Evolutionary conservation across 1,140 invertebrate genomes (phyloP).

Genomic region (Micrasema longulum): DNA sequence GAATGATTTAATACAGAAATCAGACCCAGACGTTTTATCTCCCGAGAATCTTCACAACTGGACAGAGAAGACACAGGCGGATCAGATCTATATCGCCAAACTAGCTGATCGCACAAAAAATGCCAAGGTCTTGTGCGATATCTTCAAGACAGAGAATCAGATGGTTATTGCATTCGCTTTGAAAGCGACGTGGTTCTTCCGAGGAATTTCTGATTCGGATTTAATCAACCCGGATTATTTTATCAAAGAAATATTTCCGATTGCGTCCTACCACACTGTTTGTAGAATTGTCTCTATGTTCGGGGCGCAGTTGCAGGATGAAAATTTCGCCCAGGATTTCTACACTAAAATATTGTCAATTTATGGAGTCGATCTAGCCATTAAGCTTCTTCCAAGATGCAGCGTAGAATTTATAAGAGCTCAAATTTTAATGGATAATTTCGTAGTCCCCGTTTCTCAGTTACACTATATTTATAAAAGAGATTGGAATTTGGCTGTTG

Average conservation of each 20-base stretch:
- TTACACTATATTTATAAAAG: slow-evolving; percentile 40
- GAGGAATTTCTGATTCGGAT: slow-evolving; percentile 20
- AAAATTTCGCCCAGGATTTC: slow-evolving; percentile 31
- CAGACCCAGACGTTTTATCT: slow-evolving; percentile 26
- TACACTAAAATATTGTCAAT: slow-evolving; percentile 15
- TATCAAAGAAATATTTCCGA: slow-evolving; percentile 43
- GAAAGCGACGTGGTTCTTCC: slow-evolving; percentile 45
- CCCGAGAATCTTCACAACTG: slow-evolving; percentile 9
- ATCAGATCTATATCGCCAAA: slow-evolving; percentile 39
- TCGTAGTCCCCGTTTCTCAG: slow-evolving; percentile 7
- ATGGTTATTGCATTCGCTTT: slow-evolving; percentile 29
- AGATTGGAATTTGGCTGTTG: slow-evolving; percentile 32
- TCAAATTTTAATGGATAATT: slow-evolving; percentile 1
- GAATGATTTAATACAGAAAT: slow-evolving; percentile 29
- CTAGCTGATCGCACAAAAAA: slow-evolving; percentile 37
- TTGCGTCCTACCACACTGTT: slow-evolving; percentile 15
- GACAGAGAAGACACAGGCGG: slow-evolving; percentile 4
- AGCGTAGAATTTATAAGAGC: slow-evolving; percentile 36
- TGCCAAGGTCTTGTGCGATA: slow-evolving; percentile 17
- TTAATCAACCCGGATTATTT: slow-evolving; percentile 45
- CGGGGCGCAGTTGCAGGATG: slow-evolving; percentile 30
- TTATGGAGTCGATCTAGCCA: slow-evolving; percentile 31
- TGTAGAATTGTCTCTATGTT: slow-evolving; percentile 42
- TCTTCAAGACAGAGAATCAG: slow-evolving; percentile 44
- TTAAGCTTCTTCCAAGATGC: slow-evolving; percentile 41